phyloP scores from a whole-genome alignment of 2,888 invertebrate genomes.

The Venusia cambrica region DNA sequence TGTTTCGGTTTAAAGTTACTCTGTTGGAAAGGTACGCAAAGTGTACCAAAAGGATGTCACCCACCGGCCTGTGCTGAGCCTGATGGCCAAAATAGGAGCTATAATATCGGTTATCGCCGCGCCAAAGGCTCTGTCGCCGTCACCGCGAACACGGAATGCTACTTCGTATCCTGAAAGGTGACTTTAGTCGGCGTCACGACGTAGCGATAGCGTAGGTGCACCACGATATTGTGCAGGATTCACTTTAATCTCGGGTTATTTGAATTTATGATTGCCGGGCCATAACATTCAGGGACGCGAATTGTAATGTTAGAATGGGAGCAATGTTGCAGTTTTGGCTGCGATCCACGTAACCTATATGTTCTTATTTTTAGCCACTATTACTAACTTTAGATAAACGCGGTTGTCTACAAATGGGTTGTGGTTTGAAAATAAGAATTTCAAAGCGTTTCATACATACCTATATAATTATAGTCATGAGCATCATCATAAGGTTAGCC shows the following conservation, averaged over 20 bases:
- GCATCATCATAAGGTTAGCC: too few species aligned
- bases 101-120: slow-evolving; percentile 4
- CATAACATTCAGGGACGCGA: slow-evolving; percentile 9
- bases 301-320: slow-evolving; percentile 6
- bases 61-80: slow-evolving; percentile 1
- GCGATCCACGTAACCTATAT: neutral
- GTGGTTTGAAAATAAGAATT: too few species aligned
- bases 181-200: slow-evolving; percentile 1
- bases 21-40: too few species aligned
- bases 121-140: slow-evolving; percentile 5
- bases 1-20: too few species aligned
- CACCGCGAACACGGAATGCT: slow-evolving; percentile 5
- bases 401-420: too few species aligned
- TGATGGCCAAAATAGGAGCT: neutral
- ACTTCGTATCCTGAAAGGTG: slow-evolving; percentile 10
- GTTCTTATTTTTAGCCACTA: too few species aligned
- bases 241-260: slow-evolving; percentile 7
- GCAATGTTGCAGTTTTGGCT: slow-evolving; percentile 11
- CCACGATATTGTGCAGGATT: slow-evolving; percentile 1
- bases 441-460: too few species aligned
- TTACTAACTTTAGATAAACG: too few species aligned
- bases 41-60: slow-evolving; percentile 15
- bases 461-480: too few species aligned
- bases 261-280: slow-evolving; percentile 16
- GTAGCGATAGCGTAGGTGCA: neutral